Base-by-base conservation (phyloP, 2,797 vertebrate genomes). In the Phaenicophaeus curvirostris region DNA sequence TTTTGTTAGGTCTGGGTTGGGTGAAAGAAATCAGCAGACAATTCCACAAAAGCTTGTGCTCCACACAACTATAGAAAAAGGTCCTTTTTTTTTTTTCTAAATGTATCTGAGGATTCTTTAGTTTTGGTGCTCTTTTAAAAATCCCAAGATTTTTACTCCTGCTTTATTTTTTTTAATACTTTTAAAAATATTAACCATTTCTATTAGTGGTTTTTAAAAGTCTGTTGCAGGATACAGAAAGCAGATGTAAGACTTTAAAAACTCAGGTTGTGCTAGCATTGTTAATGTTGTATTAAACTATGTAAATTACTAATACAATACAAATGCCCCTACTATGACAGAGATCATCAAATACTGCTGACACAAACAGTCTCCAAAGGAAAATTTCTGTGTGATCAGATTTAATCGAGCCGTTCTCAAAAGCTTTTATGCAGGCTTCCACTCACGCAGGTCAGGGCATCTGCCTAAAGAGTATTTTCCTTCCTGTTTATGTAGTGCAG, bases 271-370 rank as follows among this genome's bases (percentile, higher is more conserved):
- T 89, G 80, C 80, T 78, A 80, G 58, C 55, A 62, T 90, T 96
- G 91, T 90, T 76, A 89, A 67, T 80, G 73, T 92, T 90, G 48
- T 76, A 67, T 83, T 96, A 88, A 90, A 86, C 63, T 65, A 50
- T 72, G 76, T 84, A 96, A 95, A 96, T 96, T 82, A 89, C 58
- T 83, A 91, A 87, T 83, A 87, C 73, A 96, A 91, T 92, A 82
- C 75, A 80, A 97, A 92, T 61, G 33, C 76, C 41, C n/a, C 72
- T 84, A 85, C 68, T 73, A 95, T 74, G 67, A 95, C 65, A 87
- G 69, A 94, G 93, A 94, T 95, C 94, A 95, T 83, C 75, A 75
- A 65, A 95, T 96, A 96, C 82, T 92, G 93, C 96, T 97, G 95
- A 97, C 90, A 91, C 30, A 13, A 62, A 35, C 46, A 81, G 41